Evolutionary conservation across 1,140 invertebrate genomes (phyloP).

Genomic region (Procambarus virginalis): DNA sequence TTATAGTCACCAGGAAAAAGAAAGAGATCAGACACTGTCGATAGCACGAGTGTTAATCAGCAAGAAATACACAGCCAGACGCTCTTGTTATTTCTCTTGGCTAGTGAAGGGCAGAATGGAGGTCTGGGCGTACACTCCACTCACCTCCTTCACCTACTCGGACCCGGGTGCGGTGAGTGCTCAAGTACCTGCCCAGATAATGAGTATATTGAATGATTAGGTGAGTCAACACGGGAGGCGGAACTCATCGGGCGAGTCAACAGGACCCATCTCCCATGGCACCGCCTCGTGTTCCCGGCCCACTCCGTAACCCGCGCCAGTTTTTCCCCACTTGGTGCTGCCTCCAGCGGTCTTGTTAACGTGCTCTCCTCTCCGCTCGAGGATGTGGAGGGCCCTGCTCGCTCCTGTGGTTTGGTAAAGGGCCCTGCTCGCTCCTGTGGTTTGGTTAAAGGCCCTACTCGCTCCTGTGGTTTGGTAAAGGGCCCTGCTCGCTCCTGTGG

Average conservation of each 20-base stretch:
- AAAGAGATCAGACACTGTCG: too few relatives aligned
- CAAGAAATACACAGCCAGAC: not conserved
- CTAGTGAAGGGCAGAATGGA: not conserved
- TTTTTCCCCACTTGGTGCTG: not conserved
- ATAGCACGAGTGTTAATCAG: not conserved
- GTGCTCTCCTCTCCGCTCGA: too few relatives aligned
- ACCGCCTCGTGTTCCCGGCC: not conserved
- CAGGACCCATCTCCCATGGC: not conserved
- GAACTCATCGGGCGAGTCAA: not conserved
- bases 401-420: too few relatives aligned
- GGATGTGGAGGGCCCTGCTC: too few relatives aligned
- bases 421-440: too few relatives aligned
- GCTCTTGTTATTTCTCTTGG: not conserved
- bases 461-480: too few relatives aligned
- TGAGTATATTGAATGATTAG: conserved; percentile 10
- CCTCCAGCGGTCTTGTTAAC: not conserved
- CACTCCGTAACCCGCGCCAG: not conserved
- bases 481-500: too few relatives aligned
- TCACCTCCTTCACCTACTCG: not conserved
- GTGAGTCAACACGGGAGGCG: not conserved
- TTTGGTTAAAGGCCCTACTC: too few relatives aligned
- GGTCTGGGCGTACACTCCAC: not conserved
- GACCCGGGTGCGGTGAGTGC: not conserved
- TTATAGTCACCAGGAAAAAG: too few relatives aligned
- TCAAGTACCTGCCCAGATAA: conserved; percentile 6